Evolutionary conservation across 2,797 vertebrate genomes (phyloP), one percentile per base, ranked within the genome.

Genomic region (Lates japonicus): DNA sequence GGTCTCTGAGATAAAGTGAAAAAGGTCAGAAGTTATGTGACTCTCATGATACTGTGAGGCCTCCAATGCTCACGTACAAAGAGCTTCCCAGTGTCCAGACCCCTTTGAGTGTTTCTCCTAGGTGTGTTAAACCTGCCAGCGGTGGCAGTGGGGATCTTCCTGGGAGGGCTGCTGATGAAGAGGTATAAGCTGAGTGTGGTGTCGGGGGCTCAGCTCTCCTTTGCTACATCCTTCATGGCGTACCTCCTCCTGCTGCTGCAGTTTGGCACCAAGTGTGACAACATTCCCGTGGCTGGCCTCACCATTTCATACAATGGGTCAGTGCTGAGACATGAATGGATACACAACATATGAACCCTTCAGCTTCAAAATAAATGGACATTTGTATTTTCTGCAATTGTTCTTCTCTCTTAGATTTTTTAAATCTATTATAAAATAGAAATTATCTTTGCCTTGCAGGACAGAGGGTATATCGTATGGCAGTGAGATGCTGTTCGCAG

Each of bases 161-260:
- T 95, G 33, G 96, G 96, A 1, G 97, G 96, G 17, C 90, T 97
- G 76, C 79, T 97, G 78, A 97, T 97, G 96, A 97, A 96, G 87
- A 92, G 95, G 70, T 97, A 96, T 72, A 97, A 96, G 80, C 88
- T 97, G 62, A 93, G 95, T 12, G 87, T 96, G 61, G 92, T 96
- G 44, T 94, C 95, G 7, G 95, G 95, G 58, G 96, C 96, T 46
- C 95, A 97, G 88, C 74, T 97, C 46, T 95, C 93, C 8, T 95
- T 96, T 17, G 92, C 84, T 67, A 92, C 96, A 0, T 95, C 95
- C 59, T 87, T 96, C 73, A 20, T 77, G 20, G 94, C 94, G 0
- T 96, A 94, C 74, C 91, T 97, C 51, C 93, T 97, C 20, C 57
- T 95, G 55, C 88, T 96, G 67, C 86, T 95, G 11, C 91, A 94